Evolutionary conservation across 2,888 invertebrate species (phyloP).

Genomic region (Epirrhoe tristata): DNA sequence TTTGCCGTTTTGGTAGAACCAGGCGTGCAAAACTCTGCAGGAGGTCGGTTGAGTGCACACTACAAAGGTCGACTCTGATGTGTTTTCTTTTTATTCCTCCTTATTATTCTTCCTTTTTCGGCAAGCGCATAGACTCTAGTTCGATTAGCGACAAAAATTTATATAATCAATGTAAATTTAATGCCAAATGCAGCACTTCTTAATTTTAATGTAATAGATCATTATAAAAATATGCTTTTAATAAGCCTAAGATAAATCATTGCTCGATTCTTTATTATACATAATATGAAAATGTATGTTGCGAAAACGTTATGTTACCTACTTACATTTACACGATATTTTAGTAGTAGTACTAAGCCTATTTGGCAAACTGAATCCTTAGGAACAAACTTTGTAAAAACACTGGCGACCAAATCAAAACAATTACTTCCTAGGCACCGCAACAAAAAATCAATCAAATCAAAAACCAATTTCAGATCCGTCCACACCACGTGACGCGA

Average conservation of each 20-base stretch:
- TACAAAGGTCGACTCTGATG: constrained; percentile 71
- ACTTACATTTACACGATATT: too few species aligned
- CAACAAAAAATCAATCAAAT: too few species aligned
- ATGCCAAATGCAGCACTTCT: too few species aligned
- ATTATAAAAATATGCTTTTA: not conserved
- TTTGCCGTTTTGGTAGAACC: constrained; percentile 68
- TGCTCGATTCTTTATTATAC: too few species aligned
- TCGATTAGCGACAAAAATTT: not conserved
- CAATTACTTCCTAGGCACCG: constrained; percentile 41
- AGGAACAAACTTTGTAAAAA: constrained; percentile 6
- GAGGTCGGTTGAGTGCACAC: constrained; percentile 71
- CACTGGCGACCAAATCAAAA: constrained; percentile 41
- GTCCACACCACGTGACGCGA: constrained; percentile 80
- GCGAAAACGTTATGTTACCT: too few species aligned
- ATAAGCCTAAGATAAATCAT: too few species aligned
- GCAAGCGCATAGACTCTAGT: not conserved
- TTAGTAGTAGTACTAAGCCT: too few species aligned
- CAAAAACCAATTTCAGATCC: constrained; percentile 82
- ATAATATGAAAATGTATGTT: too few species aligned
- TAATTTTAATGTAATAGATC: too few species aligned
- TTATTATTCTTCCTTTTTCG: constrained; percentile 35
- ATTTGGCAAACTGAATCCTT: not conserved
- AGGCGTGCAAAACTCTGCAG: constrained; percentile 67
- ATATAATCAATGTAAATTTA: too few species aligned
- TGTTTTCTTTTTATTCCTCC: constrained; percentile 72